Percentiles rank a stretch among this genome's conserved stretches.
These are phyloP conservation scores for Erinaceus europaeus DNA, from an alignment of 2,113 vertebrate genomes.

Conservation along the genomic window DNA sequence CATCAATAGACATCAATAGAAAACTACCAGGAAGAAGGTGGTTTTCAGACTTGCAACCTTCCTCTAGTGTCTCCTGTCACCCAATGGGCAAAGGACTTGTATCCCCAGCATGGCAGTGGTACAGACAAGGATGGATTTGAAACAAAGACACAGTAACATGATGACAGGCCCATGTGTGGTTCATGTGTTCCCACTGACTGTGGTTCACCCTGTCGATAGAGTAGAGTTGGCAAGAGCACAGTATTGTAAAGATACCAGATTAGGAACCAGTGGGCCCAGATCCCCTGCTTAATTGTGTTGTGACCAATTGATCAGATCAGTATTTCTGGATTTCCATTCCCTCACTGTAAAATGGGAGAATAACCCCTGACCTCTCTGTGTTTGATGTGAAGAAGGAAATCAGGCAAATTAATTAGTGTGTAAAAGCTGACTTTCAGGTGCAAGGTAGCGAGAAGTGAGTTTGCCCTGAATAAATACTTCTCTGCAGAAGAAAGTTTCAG, in stretches of 20 bases:
- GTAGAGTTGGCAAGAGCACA: neutral
- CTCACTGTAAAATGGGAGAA: neutral
- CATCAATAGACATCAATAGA: too few relatives aligned
- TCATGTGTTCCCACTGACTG: neutral
- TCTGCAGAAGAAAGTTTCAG: neutral
- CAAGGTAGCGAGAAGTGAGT: neutral
- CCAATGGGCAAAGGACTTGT: neutral
- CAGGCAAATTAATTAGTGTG: too few relatives aligned
- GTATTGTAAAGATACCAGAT: neutral
- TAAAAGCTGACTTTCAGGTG: neutral
- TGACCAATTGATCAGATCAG: neutral
- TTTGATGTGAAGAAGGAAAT: neutral
- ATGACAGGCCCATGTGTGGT: accelerated
- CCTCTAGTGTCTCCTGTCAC: neutral
- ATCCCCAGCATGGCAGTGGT: neutral
- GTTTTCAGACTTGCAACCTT: neutral
- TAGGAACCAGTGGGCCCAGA: neutral
- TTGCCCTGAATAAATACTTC: neutral
- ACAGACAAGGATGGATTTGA: neutral
- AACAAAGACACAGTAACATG: neutral
- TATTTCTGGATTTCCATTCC: neutral
- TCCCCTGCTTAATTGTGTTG: neutral
- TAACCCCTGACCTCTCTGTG: neutral
- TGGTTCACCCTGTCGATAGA: accelerated
- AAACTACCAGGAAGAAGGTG: too few relatives aligned